Percentiles rank a stretch among this genome's conserved stretches.
Conservation (phyloP, 1,140 invertebrate genomes). For the Euwallacea similis region DNA sequence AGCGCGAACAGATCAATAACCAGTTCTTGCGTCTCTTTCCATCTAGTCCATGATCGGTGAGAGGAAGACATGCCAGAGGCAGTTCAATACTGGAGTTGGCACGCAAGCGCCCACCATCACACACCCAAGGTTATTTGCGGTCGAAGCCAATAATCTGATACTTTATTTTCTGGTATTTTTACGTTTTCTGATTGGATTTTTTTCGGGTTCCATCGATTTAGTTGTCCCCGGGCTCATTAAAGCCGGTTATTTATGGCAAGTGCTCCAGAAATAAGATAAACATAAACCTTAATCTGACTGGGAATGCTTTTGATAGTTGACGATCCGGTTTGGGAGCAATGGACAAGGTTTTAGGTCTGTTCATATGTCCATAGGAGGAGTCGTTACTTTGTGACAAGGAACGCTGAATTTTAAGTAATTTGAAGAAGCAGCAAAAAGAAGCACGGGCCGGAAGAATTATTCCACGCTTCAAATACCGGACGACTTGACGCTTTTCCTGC, state of each 20-base stretch:
- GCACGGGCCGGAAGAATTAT: too few species aligned
- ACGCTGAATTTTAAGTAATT: too few species aligned
- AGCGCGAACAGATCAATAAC: slow-evolving; percentile 21
- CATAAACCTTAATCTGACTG: slow-evolving; percentile 16
- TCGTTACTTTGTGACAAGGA: too few species aligned
- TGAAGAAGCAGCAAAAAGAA: too few species aligned
- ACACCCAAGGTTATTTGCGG: slow-evolving; percentile 36
- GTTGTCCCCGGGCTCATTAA: slow-evolving; percentile 27
- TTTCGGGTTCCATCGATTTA: slow-evolving; percentile 29
- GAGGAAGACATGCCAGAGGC: neutral
- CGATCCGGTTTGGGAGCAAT: neutral
- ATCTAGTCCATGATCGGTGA: neutral
- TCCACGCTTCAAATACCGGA: too few species aligned
- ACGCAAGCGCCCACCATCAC: slow-evolving; percentile 24
- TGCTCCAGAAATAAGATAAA: slow-evolving; percentile 25
- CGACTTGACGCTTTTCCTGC: too few species aligned
- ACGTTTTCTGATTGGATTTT: slow-evolving; percentile 28
- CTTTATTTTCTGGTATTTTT: slow-evolving; percentile 32
- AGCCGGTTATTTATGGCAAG: slow-evolving; percentile 25
- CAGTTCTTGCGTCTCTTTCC: neutral
- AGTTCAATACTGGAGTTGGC: slow-evolving; percentile 16
- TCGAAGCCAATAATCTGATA: slow-evolving; percentile 27
- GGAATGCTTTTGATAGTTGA: neutral
- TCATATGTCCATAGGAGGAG: too few species aligned
- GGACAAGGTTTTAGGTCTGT: too few species aligned